Percentiles rank a stretch among this genome's conserved stretches.
Conservation (phyloP, 2,113 vertebrate genomes). For the Rhea pennata region DNA sequence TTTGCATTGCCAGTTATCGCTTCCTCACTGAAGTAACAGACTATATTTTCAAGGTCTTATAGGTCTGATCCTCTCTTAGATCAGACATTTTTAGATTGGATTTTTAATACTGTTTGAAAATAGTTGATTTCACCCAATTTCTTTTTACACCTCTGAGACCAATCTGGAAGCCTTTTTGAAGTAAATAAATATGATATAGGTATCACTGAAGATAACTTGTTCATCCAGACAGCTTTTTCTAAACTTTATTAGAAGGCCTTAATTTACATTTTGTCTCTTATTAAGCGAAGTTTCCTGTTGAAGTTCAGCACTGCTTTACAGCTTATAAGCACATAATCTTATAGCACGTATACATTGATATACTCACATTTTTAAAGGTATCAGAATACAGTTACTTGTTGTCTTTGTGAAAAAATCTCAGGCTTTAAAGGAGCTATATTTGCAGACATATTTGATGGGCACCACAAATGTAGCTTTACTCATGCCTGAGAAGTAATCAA, state of each 20-base stretch:
- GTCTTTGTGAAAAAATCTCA: neutral
- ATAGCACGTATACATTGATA: neutral
- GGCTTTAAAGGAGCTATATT: neutral
- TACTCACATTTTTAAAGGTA: neutral
- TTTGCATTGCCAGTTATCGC: neutral
- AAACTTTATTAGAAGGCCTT: neutral
- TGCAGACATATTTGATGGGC: neutral
- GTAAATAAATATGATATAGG: neutral
- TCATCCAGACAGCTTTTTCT: neutral
- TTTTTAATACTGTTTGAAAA: neutral
- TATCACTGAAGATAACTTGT: neutral
- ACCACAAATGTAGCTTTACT: neutral
- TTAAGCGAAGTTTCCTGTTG: neutral
- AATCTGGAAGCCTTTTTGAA: neutral
- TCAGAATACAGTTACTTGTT: neutral
- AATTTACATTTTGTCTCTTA: rapidly evolving
- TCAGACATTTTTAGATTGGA: neutral
- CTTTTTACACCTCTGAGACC: too few relatives aligned
- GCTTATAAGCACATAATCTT: too few relatives aligned
- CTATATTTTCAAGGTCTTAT: neutral
- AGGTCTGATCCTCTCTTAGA: neutral
- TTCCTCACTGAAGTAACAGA: neutral
- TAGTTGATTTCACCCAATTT: neutral
- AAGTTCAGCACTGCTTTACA: neutral
- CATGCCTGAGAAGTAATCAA: neutral